phyloP scores from a whole-genome alignment of 2,888 invertebrate species.

The Oligia strigilis region DNA sequence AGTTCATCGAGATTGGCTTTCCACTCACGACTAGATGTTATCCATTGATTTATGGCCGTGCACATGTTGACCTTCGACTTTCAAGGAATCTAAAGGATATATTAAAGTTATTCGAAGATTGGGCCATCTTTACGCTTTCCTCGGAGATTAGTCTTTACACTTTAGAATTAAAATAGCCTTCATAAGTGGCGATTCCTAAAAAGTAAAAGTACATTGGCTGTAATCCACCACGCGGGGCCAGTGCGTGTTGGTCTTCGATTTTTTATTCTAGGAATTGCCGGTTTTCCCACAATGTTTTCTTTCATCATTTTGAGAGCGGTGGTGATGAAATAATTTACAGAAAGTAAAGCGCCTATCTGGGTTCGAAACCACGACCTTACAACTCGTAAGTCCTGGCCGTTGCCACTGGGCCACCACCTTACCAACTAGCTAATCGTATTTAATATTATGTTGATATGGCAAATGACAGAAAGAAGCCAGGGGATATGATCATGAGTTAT shows the following conservation, averaged over 20 bases:
- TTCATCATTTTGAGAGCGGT: too few species aligned
- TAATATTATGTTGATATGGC: background rate
- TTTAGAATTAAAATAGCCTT: background rate
- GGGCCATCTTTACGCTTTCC: background rate
- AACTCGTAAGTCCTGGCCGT: background rate
- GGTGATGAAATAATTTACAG: too few species aligned
- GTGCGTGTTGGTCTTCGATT: too few species aligned
- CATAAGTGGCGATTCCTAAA: background rate
- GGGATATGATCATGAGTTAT: background rate
- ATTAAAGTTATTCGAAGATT: background rate
- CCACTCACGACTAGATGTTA: slow-evolving; percentile 45
- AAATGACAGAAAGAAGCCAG: background rate
- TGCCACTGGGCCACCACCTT: background rate
- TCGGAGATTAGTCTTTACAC: background rate
- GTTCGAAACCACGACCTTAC: too few species aligned
- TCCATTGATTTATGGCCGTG: slow-evolving; percentile 44
- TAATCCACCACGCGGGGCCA: too few species aligned
- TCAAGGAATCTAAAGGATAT: slow-evolving; percentile 8
- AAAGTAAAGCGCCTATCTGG: too few species aligned
- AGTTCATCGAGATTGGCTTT: slow-evolving; percentile 43
- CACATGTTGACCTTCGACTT: slow-evolving; percentile 28
- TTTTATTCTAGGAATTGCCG: too few species aligned
- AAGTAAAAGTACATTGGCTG: background rate
- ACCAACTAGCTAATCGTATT: background rate
- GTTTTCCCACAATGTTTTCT: too few species aligned